These are phyloP conservation scores for Cydia strobilella DNA, from an alignment of 1,140 invertebrate species.

Conservation along the genomic window DNA sequence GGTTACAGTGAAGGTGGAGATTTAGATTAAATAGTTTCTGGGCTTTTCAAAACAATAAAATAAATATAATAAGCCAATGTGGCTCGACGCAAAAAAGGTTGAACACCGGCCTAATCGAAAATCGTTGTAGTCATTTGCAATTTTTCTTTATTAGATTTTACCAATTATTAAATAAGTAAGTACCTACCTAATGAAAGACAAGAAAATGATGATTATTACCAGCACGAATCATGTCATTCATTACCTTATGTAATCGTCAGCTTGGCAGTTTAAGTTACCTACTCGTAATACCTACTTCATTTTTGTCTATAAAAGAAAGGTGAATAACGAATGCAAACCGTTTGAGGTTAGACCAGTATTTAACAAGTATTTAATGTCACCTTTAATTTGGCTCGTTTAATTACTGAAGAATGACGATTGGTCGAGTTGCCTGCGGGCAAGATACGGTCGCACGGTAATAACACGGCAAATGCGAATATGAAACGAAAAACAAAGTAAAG, in stretches of 20 bases:
- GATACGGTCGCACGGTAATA: background rate
- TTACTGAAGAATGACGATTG: slow-evolving; percentile 11
- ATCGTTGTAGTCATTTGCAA: no score
- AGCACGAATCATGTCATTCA: no score
- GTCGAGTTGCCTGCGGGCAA: background rate
- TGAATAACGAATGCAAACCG: background rate
- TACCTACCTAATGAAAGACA: no score
- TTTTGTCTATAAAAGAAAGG: no score
- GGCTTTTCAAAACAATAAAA: no score
- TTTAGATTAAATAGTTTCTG: no score
- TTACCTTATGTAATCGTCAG: background rate
- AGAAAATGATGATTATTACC: no score
- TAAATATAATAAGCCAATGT: background rate
- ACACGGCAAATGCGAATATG: background rate
- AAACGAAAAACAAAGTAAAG: slow-evolving; percentile 16
- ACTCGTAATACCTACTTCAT: background rate
- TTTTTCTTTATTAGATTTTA: no score
- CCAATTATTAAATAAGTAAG: no score
- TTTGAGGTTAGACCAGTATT: background rate
- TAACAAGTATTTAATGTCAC: background rate
- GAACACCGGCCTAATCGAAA: no score
- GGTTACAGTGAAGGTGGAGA: no score
- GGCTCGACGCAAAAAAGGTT: background rate
- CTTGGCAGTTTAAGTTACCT: background rate
- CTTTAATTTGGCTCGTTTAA: slow-evolving; percentile 6